These are phyloP conservation scores for Hirtodrosophila trivittata DNA, from an alignment of 2,888 invertebrate genomes.

Conservation along the genomic window DNA sequence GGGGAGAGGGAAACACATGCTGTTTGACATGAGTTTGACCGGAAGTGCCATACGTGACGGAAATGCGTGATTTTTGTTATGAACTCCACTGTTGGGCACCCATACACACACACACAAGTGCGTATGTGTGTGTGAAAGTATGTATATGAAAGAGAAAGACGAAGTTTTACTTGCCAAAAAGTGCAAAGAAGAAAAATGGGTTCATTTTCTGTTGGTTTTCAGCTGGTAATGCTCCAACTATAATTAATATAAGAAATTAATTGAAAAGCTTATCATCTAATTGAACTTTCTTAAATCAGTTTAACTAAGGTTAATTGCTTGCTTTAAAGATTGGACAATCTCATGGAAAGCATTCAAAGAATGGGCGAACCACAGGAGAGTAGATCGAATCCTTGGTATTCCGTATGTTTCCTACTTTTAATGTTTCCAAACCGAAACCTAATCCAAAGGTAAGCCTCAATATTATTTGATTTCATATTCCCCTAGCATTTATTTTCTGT, in stretches of 20 bases:
- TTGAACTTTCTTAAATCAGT: neutral
- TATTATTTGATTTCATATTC: constrained; percentile 19
- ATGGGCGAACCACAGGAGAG: too few species aligned
- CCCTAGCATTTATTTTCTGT: constrained; percentile 10
- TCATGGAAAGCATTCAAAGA: too few species aligned
- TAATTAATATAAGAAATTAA: constrained; percentile 37
- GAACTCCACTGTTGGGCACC: constrained; percentile 40
- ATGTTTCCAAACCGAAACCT: too few species aligned
- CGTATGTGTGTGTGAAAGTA: neutral
- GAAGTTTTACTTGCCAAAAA: neutral
- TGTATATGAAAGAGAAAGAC: neutral
- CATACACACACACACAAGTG: constrained; percentile 1
- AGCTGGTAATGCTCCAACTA: constrained; percentile 26
- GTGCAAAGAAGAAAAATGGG: constrained; percentile 40
- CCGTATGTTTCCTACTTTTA: too few species aligned
- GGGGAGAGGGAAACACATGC: constrained; percentile 58
- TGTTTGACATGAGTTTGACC: constrained; percentile 71
- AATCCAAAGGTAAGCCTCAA: constrained; percentile 11
- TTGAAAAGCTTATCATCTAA: neutral
- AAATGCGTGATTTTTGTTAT: constrained; percentile 80
- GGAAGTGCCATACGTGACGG: constrained; percentile 80
- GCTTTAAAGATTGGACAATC: too few species aligned
- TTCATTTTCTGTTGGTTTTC: constrained; percentile 13
- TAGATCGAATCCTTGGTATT: too few species aligned
- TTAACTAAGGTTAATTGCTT: too few species aligned